Base-by-base conservation (phyloP, 2,113 vertebrate genomes). In the Zingel zingel region DNA sequence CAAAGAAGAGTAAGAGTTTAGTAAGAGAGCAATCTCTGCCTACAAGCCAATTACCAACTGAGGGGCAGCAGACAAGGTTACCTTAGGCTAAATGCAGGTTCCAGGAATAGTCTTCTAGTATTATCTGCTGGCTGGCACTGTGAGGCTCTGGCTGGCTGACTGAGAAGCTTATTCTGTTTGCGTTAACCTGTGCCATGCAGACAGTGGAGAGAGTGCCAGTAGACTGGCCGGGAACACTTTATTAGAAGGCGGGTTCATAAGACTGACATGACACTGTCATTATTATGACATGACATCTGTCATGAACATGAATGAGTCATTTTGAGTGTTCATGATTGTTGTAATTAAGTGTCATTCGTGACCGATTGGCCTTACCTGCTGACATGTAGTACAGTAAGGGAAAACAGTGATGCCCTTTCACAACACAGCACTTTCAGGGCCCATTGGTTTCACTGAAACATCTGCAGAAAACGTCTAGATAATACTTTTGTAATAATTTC, bases 81-180 rank as follows among this genome's bases (percentile, higher is more conserved):
- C 81, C 74, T 74, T 14, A 48, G 81, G 87, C 81, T 86, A 91
- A 91, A 75, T 33, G 80, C 81, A 75, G 69, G 67, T 77, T 85
- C 84, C 82, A 85, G 84, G 79, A 89, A 92, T 88, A 87, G 85
- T 53, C 25, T 27, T 68, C 58, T 19, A 30, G 85, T 79, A 71
- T 88, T 87, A 88, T 86, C 71, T 74, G 70, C 73, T 82, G 74
- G 66, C 77, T 51, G 69, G 51, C 10, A 25, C n/a, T 58, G 56
- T 62, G 51, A 54, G 61, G 54, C 65, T 69, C 71, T 75, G 63
- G 66, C 62, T 78, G 39, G 54, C 53, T 53, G 77, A 72, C 54
- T 72, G 86, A 86, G 70, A 66, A 79, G 87, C 78, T 91, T 86
- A 76, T 82, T 63, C 77, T 57, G 30, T 87, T 66, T 82, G 63